A percentile compares a stretch with the other conserved stretches of the same genome.
These are phyloP conservation scores for Azemiops feae DNA, from an alignment of 2,113 vertebrate genomes.

Conservation along the genomic window DNA sequence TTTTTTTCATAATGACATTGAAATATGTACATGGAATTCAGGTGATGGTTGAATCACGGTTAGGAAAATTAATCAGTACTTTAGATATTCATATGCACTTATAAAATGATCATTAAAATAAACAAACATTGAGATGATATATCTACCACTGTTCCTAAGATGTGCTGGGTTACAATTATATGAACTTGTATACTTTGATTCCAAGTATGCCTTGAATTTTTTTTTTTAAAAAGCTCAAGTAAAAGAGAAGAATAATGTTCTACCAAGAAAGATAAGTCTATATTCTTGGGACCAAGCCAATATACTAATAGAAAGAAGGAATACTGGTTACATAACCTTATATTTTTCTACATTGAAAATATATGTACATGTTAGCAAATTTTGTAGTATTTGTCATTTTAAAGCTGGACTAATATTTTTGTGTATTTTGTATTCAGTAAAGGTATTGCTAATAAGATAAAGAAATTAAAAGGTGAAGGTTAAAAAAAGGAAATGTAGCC, in stretches of 20 bases:
- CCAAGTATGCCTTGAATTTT: neutral
- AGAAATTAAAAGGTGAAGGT: neutral
- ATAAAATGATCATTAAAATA: conserved; percentile 22
- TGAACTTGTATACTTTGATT: neutral
- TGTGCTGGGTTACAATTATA: neutral
- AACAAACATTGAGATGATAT: conserved; percentile 10
- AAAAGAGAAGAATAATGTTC: neutral
- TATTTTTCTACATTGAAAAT: neutral
- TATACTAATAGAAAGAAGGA: neutral
- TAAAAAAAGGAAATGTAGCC: neutral
- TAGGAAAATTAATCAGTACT: conserved; percentile 19
- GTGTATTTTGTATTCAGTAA: neutral
- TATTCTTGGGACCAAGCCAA: neutral
- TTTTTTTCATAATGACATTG: conserved; percentile 14
- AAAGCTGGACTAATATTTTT: neutral
- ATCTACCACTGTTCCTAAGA: conserved; percentile 8
- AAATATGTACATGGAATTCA: conserved; percentile 3
- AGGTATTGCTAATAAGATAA: neutral
- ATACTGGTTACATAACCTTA: neutral
- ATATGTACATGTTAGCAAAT: neutral
- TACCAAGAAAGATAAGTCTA: neutral
- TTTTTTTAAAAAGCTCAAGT: neutral
- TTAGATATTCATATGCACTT: neutral
- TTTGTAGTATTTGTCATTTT: neutral
- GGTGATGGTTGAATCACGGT: neutral